Evolutionary conservation across 2,113 vertebrate species (phyloP).

Genomic region (Mesocricetus auratus): DNA sequence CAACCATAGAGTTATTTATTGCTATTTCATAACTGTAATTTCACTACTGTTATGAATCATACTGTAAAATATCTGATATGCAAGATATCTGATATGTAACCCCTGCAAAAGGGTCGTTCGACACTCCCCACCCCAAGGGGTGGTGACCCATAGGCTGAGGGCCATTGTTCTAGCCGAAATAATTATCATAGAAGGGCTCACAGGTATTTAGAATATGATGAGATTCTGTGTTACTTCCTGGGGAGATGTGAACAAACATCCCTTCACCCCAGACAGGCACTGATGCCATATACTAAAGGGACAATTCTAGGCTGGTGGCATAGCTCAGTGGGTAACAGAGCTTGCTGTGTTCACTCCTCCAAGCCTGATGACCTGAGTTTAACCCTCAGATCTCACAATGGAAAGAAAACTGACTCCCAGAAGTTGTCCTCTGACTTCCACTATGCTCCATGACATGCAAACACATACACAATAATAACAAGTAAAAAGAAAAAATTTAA

Average conservation of each 20-base stretch:
- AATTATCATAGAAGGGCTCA: background rate
- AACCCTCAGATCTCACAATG: background rate
- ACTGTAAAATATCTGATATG: background rate
- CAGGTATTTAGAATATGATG: background rate
- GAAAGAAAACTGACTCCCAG: background rate
- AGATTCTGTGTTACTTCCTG: background rate
- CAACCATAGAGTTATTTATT: background rate
- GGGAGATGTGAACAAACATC: background rate
- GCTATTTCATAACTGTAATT: background rate
- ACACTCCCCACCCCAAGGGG: background rate
- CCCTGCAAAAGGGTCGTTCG: too few relatives aligned
- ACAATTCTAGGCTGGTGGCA: background rate
- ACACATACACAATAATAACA: background rate
- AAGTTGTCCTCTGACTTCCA: background rate
- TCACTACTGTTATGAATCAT: background rate
- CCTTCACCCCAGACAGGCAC: background rate
- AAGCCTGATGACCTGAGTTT: background rate
- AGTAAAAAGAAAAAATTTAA: background rate
- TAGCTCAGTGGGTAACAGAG: background rate
- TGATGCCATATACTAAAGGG: background rate
- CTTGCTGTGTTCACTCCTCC: background rate
- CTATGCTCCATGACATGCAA: too few relatives aligned
- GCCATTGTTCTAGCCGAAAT: background rate
- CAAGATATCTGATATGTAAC: background rate
- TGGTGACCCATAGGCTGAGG: background rate